Evolutionary conservation across 2,113 vertebrate genomes (phyloP), one percentile per base, ranked within the genome.

Genomic region (Tragelaphus scriptus): DNA sequence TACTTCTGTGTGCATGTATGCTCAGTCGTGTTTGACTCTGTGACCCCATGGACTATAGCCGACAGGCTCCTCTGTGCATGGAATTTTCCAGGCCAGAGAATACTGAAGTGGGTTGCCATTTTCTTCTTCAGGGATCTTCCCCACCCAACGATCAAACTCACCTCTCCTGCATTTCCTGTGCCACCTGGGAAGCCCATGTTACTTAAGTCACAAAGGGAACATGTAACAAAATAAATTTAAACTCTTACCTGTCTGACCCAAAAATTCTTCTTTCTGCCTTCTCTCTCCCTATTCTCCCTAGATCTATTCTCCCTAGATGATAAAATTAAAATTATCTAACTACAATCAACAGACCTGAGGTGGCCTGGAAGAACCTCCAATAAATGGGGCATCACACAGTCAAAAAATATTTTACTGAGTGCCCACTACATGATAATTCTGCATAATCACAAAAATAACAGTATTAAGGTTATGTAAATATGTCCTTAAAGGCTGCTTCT

Each of bases 261-360:
- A 90, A 89, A 98, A 87, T 36, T 84, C 59, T 91, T 97, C 32
- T 82, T 84, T 75, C 80, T 51, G 40, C 49, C 77, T 88, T 63
- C 51, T 44, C 75, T 68, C 5, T 58, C 10, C 12, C 32, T 94
- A 79, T 25, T 95, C 51, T 36, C 55, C 7, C 65, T 3, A 88
- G 36, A 71, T 26, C 30, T 94, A 85, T 30, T 95, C 55, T 44
- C 51, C 7, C 68, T 4, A 89, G 44, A 75, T 51, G 47, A 95
- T 59, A 63, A 87, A 87, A 53, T 84, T 92, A 85, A 91, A 86
- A 96, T 85, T 40, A 94, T 32, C 80, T 68, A 65, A 53, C 63
- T 86, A 89, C 32, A 94, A 80, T 44, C 51, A 93, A 88, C 12
- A 44, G 61, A 84, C 56, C 47, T 71, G 51, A 93, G 47, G 47